Conservation (phyloP, 2,797 vertebrate genomes). For the Acipenser ruthenus region DNA sequence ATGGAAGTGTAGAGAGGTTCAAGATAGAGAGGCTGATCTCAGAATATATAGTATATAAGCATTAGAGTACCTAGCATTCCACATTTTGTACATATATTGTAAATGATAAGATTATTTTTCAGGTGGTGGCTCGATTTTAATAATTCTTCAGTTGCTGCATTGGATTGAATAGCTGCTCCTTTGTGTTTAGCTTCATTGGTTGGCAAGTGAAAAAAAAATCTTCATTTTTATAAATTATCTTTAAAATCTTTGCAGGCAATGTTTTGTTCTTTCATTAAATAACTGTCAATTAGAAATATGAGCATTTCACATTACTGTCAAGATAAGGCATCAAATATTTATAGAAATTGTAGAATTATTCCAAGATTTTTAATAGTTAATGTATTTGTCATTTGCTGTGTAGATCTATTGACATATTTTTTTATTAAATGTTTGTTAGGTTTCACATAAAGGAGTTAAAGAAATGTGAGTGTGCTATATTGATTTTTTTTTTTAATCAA, state of each 20-base stretch:
- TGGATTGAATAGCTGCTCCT: constrained; percentile 17
- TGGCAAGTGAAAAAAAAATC: constrained; percentile 22
- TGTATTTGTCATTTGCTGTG: constrained; percentile 74
- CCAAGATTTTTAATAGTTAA: constrained; percentile 75
- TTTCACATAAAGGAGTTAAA: constrained; percentile 36
- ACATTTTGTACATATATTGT: no score
- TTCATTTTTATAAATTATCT: constrained; percentile 19
- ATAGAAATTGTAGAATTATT: constrained; percentile 70
- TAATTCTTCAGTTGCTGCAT: constrained; percentile 3
- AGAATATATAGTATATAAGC: no score
- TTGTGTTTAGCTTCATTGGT: constrained; percentile 11
- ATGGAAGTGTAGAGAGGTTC: no score
- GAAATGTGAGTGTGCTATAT: constrained; percentile 29
- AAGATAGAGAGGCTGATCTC: no score
- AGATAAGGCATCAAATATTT: constrained; percentile 80
- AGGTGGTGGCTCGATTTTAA: background rate
- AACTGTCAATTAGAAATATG: constrained; percentile 82
- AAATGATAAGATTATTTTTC: no score
- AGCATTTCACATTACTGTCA: constrained; percentile 78
- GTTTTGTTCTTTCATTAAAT: constrained; percentile 66
- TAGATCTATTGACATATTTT: constrained; percentile 70
- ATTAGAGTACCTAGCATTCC: no score
- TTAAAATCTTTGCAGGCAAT: constrained; percentile 16
- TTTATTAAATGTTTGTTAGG: constrained; percentile 78
- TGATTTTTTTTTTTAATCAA: constrained; percentile 28